phyloP scores from a whole-genome alignment of 2,888 invertebrate species.

The Lampropteryx suffumata region DNA sequence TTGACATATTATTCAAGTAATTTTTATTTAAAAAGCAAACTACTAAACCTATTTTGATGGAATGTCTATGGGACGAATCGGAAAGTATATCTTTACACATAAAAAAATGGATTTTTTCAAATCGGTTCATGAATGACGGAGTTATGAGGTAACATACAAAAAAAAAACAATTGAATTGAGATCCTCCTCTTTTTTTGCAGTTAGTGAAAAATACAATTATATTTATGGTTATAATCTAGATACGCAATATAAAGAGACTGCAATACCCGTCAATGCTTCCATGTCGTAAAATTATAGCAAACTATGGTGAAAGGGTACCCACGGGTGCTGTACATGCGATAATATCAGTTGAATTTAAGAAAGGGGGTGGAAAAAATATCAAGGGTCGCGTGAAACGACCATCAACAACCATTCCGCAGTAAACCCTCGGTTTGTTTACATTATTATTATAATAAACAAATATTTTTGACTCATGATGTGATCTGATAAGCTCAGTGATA shows the following conservation, averaged over 20 bases:
- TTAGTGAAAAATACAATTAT: too few species aligned
- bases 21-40: too few species aligned
- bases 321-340: slow-evolving; percentile 55
- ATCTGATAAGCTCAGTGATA: slow-evolving; percentile 18
- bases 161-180: too few species aligned
- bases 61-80: too few species aligned
- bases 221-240: not conserved
- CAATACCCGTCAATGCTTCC: slow-evolving; percentile 23
- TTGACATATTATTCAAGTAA: too few species aligned
- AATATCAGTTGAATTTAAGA: slow-evolving; percentile 53
- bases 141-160: too few species aligned
- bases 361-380: slow-evolving; percentile 50
- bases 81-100: too few species aligned
- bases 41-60: too few species aligned
- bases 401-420: slow-evolving; percentile 46
- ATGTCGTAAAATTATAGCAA: slow-evolving; percentile 54
- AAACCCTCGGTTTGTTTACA: slow-evolving; percentile 39
- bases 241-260: not conserved
- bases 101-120: too few species aligned
- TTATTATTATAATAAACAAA: slow-evolving; percentile 34
- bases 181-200: too few species aligned
- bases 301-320: slow-evolving; percentile 51
- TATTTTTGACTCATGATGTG: slow-evolving; percentile 32
- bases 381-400: slow-evolving; percentile 45
- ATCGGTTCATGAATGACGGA: too few species aligned